Base-by-base conservation (phyloP, 1,140 invertebrate genomes). In the Aphelinus atriplicis region DNA sequence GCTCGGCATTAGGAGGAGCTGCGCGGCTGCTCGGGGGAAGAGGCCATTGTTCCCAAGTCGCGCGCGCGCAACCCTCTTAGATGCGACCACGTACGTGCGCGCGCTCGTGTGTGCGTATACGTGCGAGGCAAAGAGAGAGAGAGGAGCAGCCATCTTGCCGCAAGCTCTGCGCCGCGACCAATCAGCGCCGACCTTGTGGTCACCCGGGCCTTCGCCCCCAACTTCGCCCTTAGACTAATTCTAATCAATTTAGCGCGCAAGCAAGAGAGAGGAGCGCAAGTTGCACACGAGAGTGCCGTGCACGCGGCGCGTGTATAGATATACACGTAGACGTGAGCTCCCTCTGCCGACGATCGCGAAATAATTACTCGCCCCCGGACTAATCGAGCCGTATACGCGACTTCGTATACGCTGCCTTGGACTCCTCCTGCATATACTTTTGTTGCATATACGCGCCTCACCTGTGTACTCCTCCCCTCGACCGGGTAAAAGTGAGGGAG, bases 101-200 rank as follows among this genome's bases (percentile, higher is more conserved):
- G 72, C 26, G 26, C 26, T 26, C 26, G 26, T 26, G 26, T 26
- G 26, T 26, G 26, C 26, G 26, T 26, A 26, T 26, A 26, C 26
- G 77, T 76, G 69, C 73, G 77, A 51, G 77, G 75, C 10, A 66
- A 73, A 50, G 75, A 67, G 50, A 64, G 71, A 74, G 50, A 9
- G 7, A 47, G 66, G 47, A 76, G 78, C 74, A 78, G 87, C 87
- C 87, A 88, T 88, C 86, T 88, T 88, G 86, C 87, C 86, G 87
- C 87, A 88, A 88, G 86, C 86, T 86, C 84, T 26, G 26, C 26
- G 85, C 86, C 85, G 87, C 86, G 85, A 88, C 87, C 87, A 88
- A 88, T 88, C 84, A 88, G 87, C 84, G 84, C 82, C 81, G 85
- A 87, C 86, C 79, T 84, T 88, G 86, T 88, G 86, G 87, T 88